phyloP scores from a whole-genome alignment of 1,140 invertebrate genomes.

The Papilio polyxenes region DNA sequence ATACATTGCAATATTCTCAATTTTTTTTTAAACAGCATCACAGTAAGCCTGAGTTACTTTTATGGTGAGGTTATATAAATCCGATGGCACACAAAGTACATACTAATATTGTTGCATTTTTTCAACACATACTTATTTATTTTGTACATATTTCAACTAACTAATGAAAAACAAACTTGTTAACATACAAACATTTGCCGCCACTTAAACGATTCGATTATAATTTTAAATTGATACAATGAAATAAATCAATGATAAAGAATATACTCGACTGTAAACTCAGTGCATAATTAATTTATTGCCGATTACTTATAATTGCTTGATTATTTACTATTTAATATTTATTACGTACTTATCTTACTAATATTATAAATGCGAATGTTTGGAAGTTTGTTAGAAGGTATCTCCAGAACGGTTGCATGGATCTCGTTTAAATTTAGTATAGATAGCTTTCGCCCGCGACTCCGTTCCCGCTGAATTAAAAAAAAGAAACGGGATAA shows the following conservation, averaged over 20 bases:
- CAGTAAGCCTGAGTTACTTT: too few relatives aligned
- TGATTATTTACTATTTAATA: slow-evolving; percentile 6
- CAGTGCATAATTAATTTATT: not conserved
- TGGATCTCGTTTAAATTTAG: too few relatives aligned
- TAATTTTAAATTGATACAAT: slow-evolving; percentile 10
- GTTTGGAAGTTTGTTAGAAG: not conserved
- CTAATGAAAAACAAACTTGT: not conserved
- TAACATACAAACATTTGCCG: slow-evolving; percentile 1
- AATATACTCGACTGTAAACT: not conserved
- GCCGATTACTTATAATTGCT: not conserved
- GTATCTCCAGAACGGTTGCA: too few relatives aligned
- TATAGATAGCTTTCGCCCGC: too few relatives aligned
- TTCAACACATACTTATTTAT: not conserved
- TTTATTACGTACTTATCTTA: not conserved
- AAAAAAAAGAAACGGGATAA: too few relatives aligned
- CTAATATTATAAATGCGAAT: not conserved
- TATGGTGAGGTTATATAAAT: too few relatives aligned
- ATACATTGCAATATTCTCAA: too few relatives aligned
- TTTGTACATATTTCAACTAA: not conserved
- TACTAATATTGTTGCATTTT: too few relatives aligned
- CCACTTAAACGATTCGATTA: slow-evolving; percentile 22
- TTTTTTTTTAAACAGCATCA: too few relatives aligned
- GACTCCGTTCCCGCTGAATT: too few relatives aligned
- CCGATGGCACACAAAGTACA: too few relatives aligned
- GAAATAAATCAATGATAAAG: slow-evolving; percentile 16